Conservation (phyloP, 2,797 vertebrate species). For the Sebastes alutus region DNA sequence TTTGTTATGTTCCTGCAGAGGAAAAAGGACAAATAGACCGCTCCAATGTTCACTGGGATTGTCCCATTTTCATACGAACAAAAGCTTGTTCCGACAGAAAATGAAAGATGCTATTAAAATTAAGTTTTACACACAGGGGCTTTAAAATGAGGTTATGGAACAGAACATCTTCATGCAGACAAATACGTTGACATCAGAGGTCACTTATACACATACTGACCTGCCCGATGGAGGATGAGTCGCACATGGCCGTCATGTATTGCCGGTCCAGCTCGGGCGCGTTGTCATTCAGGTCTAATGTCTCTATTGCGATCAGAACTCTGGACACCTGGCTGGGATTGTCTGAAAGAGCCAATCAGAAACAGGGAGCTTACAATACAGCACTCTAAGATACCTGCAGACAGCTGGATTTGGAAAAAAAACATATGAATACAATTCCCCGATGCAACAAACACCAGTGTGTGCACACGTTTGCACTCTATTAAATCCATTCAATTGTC, state of each 20-base stretch:
- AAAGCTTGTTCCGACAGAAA: background rate
- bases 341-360: conserved; percentile 77
- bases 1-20: background rate
- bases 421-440: background rate
- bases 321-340: conserved; percentile 89
- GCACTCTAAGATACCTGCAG: background rate
- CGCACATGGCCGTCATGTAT: conserved; percentile 90
- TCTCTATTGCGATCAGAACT: conserved; percentile 87
- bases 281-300: conserved; percentile 92
- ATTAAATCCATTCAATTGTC: conserved; percentile 43
- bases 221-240: conserved; percentile 87
- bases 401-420: conserved; percentile 1
- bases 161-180: background rate
- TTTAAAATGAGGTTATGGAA: background rate
- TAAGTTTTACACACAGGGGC: background rate
- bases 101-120: background rate
- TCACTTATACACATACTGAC: conserved; percentile 71
- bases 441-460: background rate
- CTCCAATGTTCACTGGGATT: background rate
- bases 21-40: conserved; percentile 3
- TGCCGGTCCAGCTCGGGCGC: conserved; percentile 88
- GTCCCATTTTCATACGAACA: conserved; percentile 9
- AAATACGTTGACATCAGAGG: background rate
- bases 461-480: conserved; percentile 11
- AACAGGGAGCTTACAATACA: conserved; percentile 28